These are phyloP conservation scores for Eubasilissa regina DNA, from an alignment of 1,140 invertebrate genomes.

Conservation along the genomic window DNA sequence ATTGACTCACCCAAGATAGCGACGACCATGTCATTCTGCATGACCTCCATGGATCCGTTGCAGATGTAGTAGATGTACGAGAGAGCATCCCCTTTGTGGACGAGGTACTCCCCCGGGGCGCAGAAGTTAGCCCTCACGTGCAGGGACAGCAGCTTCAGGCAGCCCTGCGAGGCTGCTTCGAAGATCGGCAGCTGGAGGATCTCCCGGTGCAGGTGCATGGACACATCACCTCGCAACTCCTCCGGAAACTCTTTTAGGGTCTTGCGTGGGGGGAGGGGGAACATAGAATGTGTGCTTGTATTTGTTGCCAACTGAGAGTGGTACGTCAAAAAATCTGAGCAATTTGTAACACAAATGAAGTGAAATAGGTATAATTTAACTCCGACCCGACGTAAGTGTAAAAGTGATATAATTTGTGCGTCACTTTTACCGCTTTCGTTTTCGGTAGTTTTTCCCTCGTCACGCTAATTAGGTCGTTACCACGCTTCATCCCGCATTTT, in stretches of 20 bases:
- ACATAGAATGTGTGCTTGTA: too few species aligned
- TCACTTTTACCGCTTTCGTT: too few species aligned
- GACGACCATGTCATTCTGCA: constrained; percentile 98
- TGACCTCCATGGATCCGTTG: constrained; percentile 98
- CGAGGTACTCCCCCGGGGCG: constrained; percentile 96
- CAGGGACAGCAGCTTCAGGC: constrained; percentile 90
- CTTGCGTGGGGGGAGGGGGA: constrained; percentile 71
- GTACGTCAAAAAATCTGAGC: too few species aligned
- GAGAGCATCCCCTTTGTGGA: constrained; percentile 97
- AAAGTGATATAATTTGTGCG: too few species aligned
- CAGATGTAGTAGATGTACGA: constrained; percentile 97
- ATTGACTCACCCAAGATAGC: constrained; percentile 92
- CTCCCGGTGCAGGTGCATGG: constrained; percentile 95
- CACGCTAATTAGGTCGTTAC: too few species aligned
- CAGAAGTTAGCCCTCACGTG: constrained; percentile 95
- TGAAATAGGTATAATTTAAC: too few species aligned
- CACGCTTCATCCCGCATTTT: too few species aligned
- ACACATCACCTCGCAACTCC: constrained; percentile 94
- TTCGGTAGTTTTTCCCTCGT: too few species aligned
- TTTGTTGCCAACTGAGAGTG: too few species aligned
- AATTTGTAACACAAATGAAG: too few species aligned
- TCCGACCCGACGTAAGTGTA: too few species aligned
- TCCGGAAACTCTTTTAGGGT: constrained; percentile 97
- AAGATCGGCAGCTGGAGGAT: constrained; percentile 96
- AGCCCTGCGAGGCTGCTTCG: constrained; percentile 92